Base-by-base conservation (phyloP, 2,797 vertebrate species). In the Phataginus tricuspis region DNA sequence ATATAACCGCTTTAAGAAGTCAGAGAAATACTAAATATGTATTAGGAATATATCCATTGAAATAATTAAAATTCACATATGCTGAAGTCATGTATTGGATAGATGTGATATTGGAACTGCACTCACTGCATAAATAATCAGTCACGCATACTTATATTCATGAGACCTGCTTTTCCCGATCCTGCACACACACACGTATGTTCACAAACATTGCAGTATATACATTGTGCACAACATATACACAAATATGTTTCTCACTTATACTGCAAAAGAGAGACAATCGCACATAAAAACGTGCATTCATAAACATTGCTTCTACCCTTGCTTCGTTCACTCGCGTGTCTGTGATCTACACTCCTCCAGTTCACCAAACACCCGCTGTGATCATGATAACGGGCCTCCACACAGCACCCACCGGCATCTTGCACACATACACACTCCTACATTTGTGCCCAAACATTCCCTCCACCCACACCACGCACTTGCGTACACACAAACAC, bases 301-400 rank as follows among this genome's bases (percentile, higher is more conserved):
- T 51, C 39, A 0, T 16, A 66, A 84, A 61, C 23, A 6, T 45
- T 1, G 1, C 21, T 19, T 86, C 51, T 37, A 75, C 15, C 13
- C 2, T 0, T 14, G 34, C 2, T 10, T 1, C 5, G 29, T 0
- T 4, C 4, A 1, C 39, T 18, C 25, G 13, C 2, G 0, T 0
- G 3, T 16, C 29, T 13, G 0, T 0, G 15, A 12, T 6, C 2
- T 53, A 39, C 4, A 15, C n/a, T 27, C 74, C 27, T 6, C 27
- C 5, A 27, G 75, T 61, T 71, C 12, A 55, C 71, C 57, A 39
- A 21, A 12, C 0, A 13, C 45, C n/a, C 39, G 53, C 53, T 15
- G 2, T 25, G 31, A 34, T 80, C 71, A 16, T 2, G 23, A 37
- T 10, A 61, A 16, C 0, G 7, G 18, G 25, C 21, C 37, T 77